Percentiles rank a stretch among this genome's conserved stretches.
These are phyloP conservation scores for Cyanoderma ruficeps DNA, from an alignment of 2,113 vertebrate genomes.

Conservation along the genomic window DNA sequence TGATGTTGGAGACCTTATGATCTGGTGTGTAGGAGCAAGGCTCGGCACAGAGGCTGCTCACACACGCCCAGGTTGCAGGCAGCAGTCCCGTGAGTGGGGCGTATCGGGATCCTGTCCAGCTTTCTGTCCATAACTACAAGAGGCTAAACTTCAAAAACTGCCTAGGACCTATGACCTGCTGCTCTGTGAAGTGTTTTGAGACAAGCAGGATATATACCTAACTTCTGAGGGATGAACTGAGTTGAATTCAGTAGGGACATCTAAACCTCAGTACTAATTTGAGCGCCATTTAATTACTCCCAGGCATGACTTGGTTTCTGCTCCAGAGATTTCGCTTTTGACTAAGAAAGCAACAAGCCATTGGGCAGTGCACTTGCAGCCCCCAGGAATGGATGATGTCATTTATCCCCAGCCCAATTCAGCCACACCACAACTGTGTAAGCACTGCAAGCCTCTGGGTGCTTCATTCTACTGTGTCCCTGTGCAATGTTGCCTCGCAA, in stretches of 20 bases:
- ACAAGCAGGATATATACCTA: neutral
- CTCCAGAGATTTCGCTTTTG: neutral
- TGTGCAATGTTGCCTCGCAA: neutral
- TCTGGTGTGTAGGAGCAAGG: neutral
- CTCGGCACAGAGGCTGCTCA: neutral
- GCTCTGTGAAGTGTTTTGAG: neutral
- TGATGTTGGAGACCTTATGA: neutral
- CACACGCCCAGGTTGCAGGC: neutral
- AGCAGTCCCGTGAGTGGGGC: accelerated
- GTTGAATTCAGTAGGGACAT: neutral
- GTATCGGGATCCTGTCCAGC: neutral
- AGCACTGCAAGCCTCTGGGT: neutral
- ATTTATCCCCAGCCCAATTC: neutral
- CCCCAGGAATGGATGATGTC: neutral
- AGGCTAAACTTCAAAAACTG: neutral
- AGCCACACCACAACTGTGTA: neutral
- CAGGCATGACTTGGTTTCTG: neutral
- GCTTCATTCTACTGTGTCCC: neutral
- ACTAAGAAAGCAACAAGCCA: neutral
- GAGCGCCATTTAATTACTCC: neutral
- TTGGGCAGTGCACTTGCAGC: neutral
- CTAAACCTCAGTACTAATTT: neutral
- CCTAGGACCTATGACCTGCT: neutral
- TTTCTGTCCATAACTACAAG: neutral
- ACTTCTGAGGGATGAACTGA: neutral